Evolutionary conservation across 2,797 vertebrate species (phyloP), one percentile per base, ranked within the genome.

Genomic region (Pseudocheirus occidentalis): DNA sequence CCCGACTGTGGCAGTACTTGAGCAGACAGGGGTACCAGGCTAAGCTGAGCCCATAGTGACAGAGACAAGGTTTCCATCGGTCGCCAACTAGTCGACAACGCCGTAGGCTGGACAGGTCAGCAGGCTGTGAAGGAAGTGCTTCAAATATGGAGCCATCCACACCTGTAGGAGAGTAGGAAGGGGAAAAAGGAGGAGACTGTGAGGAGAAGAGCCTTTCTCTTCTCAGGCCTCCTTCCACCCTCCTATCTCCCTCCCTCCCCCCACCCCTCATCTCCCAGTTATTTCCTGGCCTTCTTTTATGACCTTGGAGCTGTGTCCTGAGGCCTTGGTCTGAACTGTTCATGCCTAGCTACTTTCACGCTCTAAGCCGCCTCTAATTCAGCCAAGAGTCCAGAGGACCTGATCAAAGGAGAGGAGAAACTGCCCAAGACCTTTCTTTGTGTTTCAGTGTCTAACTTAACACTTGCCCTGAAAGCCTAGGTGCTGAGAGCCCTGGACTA

Each of bases 1-100:
- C 99, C 0, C 99, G 99, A 95, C 99, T 99, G 97, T 98, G 99
- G 98, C 99, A 99, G 98, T 99, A 99, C 97, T 99, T 99, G 40
- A 99, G 99, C 98, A 99, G 98, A 98, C 99, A 99, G 0, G 99
- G 99, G 98, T 99, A 99, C 99, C 99, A 99, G 99, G 99, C 99
- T 96, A 99, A 99, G 94, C 99, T 99, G 95, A 99, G 98, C 0
- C 99, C 98, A 93, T 99, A 99, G 94, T 98, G 99, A 98, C 99
- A 99, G 28, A 99, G 94, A 93, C 99, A 99, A 0, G 99, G 98
- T 97, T 99, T 98, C 99, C 99, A 99, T 62, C 99, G 98, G 96
- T 99, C 99, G 58, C 96, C 96, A 21, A 98, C 99, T 52, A 98
- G 98, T 94, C 98, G 97, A 92, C 99, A 99, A 40, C 98, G 98